Evolutionary conservation across 2,113 vertebrate genomes (phyloP).

Genomic region (Stomatorhinus ivindoensis): DNA sequence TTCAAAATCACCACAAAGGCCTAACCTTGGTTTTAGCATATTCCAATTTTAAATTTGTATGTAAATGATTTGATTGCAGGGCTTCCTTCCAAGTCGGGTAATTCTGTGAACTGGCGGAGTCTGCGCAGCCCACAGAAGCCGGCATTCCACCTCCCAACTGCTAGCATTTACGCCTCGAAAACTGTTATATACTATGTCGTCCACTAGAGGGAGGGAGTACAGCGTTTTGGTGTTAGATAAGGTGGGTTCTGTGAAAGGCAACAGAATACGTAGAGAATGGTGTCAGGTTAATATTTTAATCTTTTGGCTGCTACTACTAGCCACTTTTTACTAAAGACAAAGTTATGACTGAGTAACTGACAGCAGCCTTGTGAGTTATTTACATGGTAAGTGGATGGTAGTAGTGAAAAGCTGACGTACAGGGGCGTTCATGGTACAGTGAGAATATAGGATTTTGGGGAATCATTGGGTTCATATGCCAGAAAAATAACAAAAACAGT

Average conservation of each 20-base stretch:
- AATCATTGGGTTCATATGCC: background rate
- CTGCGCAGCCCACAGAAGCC: background rate
- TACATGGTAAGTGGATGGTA: background rate
- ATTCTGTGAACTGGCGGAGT: background rate
- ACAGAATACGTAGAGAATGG: background rate
- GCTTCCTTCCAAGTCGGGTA: background rate
- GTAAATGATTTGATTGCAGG: background rate
- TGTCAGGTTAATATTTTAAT: background rate
- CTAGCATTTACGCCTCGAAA: background rate
- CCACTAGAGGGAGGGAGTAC: slow-evolving; percentile 32
- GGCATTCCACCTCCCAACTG: background rate
- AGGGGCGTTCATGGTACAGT: background rate
- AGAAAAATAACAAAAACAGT: background rate
- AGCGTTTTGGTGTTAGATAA: background rate
- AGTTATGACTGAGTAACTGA: background rate
- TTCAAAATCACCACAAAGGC: background rate
- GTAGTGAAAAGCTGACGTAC: background rate
- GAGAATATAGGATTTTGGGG: background rate
- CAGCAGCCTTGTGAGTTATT: background rate
- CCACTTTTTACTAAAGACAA: background rate
- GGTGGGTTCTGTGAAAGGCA: background rate
- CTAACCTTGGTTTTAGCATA: background rate
- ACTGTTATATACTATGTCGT: slow-evolving; percentile 11
- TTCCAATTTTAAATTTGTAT: background rate
- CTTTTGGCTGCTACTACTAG: background rate